Conservation (phyloP, 2,888 invertebrate species). For the Drosophila flavopinicola region DNA sequence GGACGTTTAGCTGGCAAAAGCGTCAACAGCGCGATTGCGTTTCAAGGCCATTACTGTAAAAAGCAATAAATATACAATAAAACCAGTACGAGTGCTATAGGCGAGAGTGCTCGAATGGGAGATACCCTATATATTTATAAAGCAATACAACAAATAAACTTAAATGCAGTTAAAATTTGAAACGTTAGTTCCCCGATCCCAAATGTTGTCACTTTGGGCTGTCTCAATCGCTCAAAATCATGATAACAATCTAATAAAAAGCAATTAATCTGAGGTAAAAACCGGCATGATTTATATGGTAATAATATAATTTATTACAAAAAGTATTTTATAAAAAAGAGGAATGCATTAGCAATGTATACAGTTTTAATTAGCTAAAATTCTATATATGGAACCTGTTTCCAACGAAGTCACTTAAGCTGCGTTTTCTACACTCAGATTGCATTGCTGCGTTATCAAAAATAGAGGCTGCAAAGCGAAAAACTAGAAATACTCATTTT, state of each 20-base stretch:
- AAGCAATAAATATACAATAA: neutral
- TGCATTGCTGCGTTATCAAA: neutral
- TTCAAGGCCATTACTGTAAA: too few relatives aligned
- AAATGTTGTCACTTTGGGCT: neutral
- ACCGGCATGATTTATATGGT: constrained; percentile 5
- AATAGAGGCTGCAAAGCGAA: neutral
- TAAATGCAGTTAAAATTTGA: neutral
- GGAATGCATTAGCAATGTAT: neutral
- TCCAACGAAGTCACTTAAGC: neutral
- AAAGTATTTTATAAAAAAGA: neutral
- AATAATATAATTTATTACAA: neutral
- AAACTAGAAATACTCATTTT: neutral
- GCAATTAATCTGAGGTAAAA: constrained; percentile 8
- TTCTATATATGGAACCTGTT: constrained; percentile 6
- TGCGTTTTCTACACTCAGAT: neutral
- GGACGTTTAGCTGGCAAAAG: neutral
- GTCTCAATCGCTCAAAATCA: neutral
- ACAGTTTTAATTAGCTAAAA: neutral
- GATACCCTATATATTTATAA: too few relatives aligned
- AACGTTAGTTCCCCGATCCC: constrained; percentile 5
- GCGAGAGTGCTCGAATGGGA: too few relatives aligned
- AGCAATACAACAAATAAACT: neutral
- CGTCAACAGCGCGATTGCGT: too few relatives aligned
- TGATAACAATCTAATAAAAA: constrained; percentile 6
- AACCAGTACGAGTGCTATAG: neutral